Conservation (phyloP, 2,113 vertebrate genomes). For the Vombatus ursinus region DNA sequence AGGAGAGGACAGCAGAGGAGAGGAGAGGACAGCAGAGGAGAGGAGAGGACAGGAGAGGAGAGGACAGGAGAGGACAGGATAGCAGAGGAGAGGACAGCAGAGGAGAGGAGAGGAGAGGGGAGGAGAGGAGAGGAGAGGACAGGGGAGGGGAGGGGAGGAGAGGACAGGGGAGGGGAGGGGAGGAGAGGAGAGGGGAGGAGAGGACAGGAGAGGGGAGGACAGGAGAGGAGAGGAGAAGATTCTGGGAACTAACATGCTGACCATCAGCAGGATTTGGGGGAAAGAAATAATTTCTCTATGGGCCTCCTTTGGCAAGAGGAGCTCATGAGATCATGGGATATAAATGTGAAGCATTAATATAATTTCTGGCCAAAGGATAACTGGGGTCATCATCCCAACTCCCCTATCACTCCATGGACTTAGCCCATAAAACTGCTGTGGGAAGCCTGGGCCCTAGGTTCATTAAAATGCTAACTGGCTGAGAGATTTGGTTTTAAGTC, state of each 20-base stretch:
- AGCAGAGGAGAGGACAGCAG: too few relatives aligned
- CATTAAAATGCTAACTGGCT: background rate
- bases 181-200: background rate
- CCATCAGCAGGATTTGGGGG: background rate
- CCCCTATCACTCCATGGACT: background rate
- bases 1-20: too few relatives aligned
- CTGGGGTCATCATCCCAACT: background rate
- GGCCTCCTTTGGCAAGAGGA: background rate
- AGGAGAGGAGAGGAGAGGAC: too few relatives aligned
- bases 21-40: too few relatives aligned
- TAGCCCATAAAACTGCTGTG: background rate
- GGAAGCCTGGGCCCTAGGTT: background rate
- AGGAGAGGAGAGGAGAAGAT: background rate
- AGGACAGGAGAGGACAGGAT: too few relatives aligned
- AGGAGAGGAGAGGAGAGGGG: background rate
- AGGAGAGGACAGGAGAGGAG: background rate
- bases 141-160: too few relatives aligned
- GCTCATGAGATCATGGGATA: background rate
- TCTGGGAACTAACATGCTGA: background rate
- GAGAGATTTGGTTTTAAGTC: background rate
- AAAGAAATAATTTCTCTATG: background rate
- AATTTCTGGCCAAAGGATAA: background rate
- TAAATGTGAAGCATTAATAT: background rate
- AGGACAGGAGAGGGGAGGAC: too few relatives aligned
- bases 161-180: background rate